phyloP scores from a whole-genome alignment of 1,140 invertebrate species.

The Drosophila elegans region DNA sequence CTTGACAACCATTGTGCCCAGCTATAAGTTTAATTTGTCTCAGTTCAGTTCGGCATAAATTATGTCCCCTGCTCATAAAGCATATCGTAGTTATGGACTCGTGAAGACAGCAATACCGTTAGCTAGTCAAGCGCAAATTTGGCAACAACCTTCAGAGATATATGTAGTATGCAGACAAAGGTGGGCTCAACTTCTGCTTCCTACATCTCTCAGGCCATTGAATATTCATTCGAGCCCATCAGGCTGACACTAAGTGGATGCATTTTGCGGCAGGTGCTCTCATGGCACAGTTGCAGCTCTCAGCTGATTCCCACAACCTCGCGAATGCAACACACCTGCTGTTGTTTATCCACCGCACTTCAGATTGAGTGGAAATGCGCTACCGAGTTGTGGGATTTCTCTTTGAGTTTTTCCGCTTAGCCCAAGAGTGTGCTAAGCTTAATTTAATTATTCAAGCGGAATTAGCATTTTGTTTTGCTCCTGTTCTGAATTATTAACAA shows the following conservation, averaged over 20 bases:
- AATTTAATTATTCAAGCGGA: conserved; percentile 38
- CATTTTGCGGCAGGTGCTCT: conserved; percentile 39
- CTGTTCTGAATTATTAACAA: conserved; percentile 52
- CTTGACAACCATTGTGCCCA: conserved; percentile 33
- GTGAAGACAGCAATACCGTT: conserved; percentile 34
- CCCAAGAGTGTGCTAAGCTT: conserved; percentile 37
- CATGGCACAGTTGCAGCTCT: conserved; percentile 41
- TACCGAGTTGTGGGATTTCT: not conserved
- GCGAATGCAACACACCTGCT: conserved; percentile 22
- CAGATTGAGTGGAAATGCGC: conserved; percentile 9
- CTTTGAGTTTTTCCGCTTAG: conserved; percentile 11
- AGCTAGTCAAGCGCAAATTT: conserved; percentile 64
- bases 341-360: conserved; percentile 1
- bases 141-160: conserved; percentile 52
- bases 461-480: conserved; percentile 17
- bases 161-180: conserved; percentile 20
- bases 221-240: conserved; percentile 69
- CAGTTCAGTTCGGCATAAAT: conserved; percentile 31
- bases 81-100: conserved; percentile 40
- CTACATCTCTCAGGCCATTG: conserved; percentile 62
- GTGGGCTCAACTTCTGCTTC: conserved; percentile 49
- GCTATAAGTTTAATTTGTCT: conserved; percentile 29
- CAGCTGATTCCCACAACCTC: conserved; percentile 45
- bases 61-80: conserved; percentile 30
- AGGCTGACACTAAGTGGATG: conserved; percentile 45